Conservation (phyloP, 2,113 vertebrate species). For the Anolis sagrei region DNA sequence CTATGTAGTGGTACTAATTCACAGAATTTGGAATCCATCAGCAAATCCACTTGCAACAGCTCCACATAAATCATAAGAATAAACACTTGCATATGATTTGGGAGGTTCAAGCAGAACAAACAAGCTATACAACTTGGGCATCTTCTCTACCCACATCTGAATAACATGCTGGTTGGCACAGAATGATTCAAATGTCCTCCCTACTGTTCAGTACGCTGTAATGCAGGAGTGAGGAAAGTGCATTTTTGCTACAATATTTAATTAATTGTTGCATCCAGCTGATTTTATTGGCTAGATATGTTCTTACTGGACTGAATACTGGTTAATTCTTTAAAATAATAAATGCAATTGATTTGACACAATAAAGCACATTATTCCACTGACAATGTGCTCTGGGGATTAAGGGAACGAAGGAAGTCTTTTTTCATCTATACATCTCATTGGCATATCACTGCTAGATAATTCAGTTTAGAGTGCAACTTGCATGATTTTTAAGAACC, state of each 20-base stretch:
- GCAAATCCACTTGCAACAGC: too few species aligned
- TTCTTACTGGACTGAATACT: conserved; percentile 41
- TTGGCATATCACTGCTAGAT: conserved; percentile 28
- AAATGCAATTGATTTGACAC: conserved; percentile 72
- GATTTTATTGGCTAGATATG: conserved; percentile 57
- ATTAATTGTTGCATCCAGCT: conserved; percentile 54
- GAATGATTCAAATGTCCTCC: too few species aligned
- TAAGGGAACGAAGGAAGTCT: conserved; percentile 53
- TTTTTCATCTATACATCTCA: conserved; percentile 50
- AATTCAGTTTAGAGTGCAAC: conserved; percentile 40
- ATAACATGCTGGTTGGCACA: too few species aligned
- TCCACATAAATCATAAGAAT: too few species aligned
- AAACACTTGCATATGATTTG: too few species aligned
- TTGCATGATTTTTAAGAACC: conserved; percentile 37
- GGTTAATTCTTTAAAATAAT: conserved; percentile 64
- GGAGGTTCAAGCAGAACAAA: too few species aligned
- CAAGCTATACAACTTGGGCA: too few species aligned
- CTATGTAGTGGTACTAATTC: too few species aligned
- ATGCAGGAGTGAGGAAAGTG: too few species aligned
- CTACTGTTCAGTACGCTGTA: too few species aligned
- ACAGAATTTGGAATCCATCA: too few species aligned
- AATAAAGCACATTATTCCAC: conserved; percentile 60
- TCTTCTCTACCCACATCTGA: too few species aligned
- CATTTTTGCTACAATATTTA: conserved; percentile 40
- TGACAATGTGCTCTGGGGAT: conserved; percentile 61